Evolutionary conservation across 1,140 invertebrate genomes (phyloP).

Genomic region (Orius laevigatus): DNA sequence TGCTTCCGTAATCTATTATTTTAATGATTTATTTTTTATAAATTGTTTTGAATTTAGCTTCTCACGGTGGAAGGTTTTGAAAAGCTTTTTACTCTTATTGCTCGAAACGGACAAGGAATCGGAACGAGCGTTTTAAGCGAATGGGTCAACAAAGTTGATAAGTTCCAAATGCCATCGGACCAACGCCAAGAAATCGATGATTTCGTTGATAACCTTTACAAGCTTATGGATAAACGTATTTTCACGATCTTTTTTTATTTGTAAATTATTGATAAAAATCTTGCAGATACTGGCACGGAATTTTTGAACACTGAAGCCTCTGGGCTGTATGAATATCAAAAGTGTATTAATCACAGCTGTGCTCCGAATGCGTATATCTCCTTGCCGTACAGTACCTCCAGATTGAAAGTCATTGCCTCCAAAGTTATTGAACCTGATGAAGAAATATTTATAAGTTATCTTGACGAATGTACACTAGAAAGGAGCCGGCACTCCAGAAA

Average conservation of each 20-base stretch:
- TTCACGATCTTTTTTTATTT: background rate
- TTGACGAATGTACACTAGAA: constrained; percentile 65
- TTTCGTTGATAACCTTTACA: constrained; percentile 68
- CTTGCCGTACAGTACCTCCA: constrained; percentile 72
- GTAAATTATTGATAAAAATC: constrained; percentile 3
- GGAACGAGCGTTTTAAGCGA: constrained; percentile 74
- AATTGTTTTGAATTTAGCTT: constrained; percentile 42
- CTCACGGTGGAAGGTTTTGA: constrained; percentile 75
- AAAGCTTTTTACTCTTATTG: constrained; percentile 70
- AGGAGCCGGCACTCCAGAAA: constrained; percentile 72
- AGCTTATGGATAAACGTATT: constrained; percentile 64
- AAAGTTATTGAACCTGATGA: constrained; percentile 61
- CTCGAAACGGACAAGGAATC: constrained; percentile 87
- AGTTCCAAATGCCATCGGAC: constrained; percentile 42
- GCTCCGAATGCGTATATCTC: constrained; percentile 69
- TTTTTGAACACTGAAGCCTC: constrained; percentile 91
- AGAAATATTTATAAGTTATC: constrained; percentile 81
- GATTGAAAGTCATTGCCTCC: constrained; percentile 56
- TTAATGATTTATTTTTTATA: background rate
- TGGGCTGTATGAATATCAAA: constrained; percentile 70
- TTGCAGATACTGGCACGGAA: constrained; percentile 53
- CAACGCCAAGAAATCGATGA: constrained; percentile 50
- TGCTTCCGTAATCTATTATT: constrained; percentile 28
- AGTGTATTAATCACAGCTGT: constrained; percentile 85
- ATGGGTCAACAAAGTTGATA: constrained; percentile 65